A percentile compares a stretch with the other conserved stretches of the same genome.
Evolutionary conservation across 1,140 invertebrate species (phyloP).

Genomic region (Hyles euphorbiae): DNA sequence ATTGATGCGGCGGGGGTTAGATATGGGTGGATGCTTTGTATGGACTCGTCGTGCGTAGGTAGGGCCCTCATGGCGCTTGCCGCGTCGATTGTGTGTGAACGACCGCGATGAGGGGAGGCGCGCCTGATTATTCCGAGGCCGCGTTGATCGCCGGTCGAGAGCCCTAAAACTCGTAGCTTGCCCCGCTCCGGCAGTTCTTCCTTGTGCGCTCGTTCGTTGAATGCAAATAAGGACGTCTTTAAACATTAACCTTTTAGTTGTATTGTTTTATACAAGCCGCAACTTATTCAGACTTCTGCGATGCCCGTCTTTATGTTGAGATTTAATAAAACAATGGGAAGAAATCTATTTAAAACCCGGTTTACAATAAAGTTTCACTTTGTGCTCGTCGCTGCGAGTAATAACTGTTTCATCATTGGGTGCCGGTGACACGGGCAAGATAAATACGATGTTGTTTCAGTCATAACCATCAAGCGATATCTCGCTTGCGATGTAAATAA

Average conservation of each 20-base stretch:
- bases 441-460: conserved; percentile 15
- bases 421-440: conserved; percentile 17
- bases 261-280: conserved; percentile 21
- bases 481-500: background rate
- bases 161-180: conserved; percentile 53
- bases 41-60: conserved; percentile 60
- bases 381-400: conserved; percentile 20
- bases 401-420: conserved; percentile 17
- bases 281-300: conserved; percentile 29
- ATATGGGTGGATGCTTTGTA: conserved; percentile 63
- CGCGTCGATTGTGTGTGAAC: conserved; percentile 69
- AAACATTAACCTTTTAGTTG: conserved; percentile 43
- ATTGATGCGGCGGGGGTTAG: conserved; percentile 38
- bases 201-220: conserved; percentile 35
- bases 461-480: conserved; percentile 11
- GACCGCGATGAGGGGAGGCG: conserved; percentile 62
- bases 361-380: conserved; percentile 17
- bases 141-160: conserved; percentile 54
- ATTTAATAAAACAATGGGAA: background rate
- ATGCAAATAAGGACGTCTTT: conserved; percentile 51
- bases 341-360: conserved; percentile 4
- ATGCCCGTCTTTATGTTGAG: conserved; percentile 11
- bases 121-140: conserved; percentile 63
- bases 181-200: conserved; percentile 25
- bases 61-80: conserved; percentile 48